Percentiles rank a stretch among this genome's conserved stretches.
phyloP scores from a whole-genome alignment of 2,888 invertebrate species.

The Caenorhabditis sulstoni region DNA sequence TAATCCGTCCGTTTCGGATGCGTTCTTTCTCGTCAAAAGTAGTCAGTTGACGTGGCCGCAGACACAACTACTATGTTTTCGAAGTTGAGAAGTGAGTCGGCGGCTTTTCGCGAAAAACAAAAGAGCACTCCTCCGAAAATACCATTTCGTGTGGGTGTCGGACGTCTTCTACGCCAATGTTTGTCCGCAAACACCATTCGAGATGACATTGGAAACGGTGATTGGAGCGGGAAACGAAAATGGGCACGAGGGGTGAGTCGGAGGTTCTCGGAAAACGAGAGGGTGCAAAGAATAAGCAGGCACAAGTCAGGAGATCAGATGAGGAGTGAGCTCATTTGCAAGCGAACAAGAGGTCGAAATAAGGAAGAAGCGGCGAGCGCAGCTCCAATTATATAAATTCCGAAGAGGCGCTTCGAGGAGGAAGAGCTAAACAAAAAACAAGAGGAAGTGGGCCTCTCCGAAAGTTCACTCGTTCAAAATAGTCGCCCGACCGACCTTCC shows the following conservation, averaged over 20 bases:
- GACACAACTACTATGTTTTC: no score
- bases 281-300: slow-evolving; percentile 14
- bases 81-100: no score
- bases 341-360: no score
- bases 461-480: slow-evolving; percentile 27
- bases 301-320: background rate
- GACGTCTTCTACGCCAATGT: slow-evolving; percentile 20
- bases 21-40: background rate
- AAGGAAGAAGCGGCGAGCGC: background rate
- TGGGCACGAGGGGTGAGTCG: background rate
- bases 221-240: slow-evolving; percentile 10
- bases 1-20: no score
- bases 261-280: slow-evolving; percentile 7
- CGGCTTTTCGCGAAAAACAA: background rate
- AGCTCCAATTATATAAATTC: slow-evolving; percentile 44
- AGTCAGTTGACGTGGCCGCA: background rate
- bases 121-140: background rate
- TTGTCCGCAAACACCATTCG: slow-evolving; percentile 20
- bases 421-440: slow-evolving; percentile 46
- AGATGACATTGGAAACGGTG: slow-evolving; percentile 16
- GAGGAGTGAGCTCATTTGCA: slow-evolving; percentile 7
- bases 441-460: slow-evolving; percentile 6
- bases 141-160: background rate
- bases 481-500: slow-evolving; percentile 38
- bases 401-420: slow-evolving; percentile 11